Conservation (phyloP, 2,797 vertebrate genomes). For the Labroides dimidiatus region DNA sequence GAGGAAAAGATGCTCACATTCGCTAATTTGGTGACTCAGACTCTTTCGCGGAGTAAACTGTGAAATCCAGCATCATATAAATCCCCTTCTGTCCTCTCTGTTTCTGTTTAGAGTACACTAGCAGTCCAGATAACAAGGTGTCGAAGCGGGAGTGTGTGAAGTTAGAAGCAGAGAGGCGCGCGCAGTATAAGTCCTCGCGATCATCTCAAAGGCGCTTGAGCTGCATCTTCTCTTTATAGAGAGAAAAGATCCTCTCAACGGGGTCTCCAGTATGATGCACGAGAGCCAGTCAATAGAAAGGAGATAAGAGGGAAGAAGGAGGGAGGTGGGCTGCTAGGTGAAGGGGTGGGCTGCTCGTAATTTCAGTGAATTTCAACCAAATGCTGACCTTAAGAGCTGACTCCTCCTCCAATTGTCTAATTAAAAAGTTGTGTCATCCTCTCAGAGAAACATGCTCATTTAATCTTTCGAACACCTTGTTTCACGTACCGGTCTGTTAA, state of each 20-base stretch:
- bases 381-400: conserved; percentile 73
- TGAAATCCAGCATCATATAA: conserved; percentile 57
- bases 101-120: neutral
- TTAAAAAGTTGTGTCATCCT: conserved; percentile 23
- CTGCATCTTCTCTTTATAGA: conserved; percentile 87
- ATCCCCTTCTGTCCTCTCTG: conserved; percentile 29
- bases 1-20: conserved; percentile 46
- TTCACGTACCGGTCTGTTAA: neutral
- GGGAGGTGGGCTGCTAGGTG: conserved; percentile 61
- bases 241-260: conserved; percentile 85
- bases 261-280: conserved; percentile 86
- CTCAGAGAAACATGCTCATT: neutral
- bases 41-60: neutral
- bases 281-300: conserved; percentile 76
- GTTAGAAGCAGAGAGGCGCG: conserved; percentile 74
- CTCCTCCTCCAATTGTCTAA: conserved; percentile 71
- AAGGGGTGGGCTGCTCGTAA: conserved; percentile 80
- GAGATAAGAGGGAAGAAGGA: conserved; percentile 54
- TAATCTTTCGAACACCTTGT: neutral
- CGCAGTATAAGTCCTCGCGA: conserved; percentile 80
- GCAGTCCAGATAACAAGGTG: conserved; percentile 44
- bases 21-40: conserved; percentile 34
- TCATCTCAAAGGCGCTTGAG: conserved; percentile 83
- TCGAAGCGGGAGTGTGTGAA: conserved; percentile 62
- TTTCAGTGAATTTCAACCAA: conserved; percentile 81